phyloP scores from a whole-genome alignment of 2,888 invertebrate species.

The Pimpla rufipes region DNA sequence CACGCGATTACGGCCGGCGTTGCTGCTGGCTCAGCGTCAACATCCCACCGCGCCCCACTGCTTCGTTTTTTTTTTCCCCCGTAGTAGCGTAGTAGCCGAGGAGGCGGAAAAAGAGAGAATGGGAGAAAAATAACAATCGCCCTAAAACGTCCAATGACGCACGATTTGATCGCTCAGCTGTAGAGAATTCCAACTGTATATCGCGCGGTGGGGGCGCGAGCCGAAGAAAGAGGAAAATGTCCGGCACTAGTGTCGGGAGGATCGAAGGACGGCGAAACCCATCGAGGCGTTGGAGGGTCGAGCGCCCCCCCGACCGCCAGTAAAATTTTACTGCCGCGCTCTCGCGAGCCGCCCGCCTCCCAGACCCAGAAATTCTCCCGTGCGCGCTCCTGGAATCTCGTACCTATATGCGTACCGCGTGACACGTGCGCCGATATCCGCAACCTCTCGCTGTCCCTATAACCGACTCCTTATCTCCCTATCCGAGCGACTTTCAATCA shows the following conservation, averaged over 20 bases:
- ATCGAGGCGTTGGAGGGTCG: constrained; percentile 61
- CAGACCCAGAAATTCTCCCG: constrained; percentile 64
- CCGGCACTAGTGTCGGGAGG: constrained; percentile 54
- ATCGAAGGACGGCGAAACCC: constrained; percentile 47
- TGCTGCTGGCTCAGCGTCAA: constrained; percentile 21
- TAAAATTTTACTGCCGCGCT: constrained; percentile 69
- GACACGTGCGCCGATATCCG: constrained; percentile 60
- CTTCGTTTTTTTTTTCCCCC: too few species aligned
- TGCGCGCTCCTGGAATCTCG: constrained; percentile 44
- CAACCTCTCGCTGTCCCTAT: neutral
- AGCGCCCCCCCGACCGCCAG: constrained; percentile 58
- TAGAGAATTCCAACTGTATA: constrained; percentile 57
- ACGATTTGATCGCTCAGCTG: constrained; percentile 41
- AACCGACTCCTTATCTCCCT: constrained; percentile 32
- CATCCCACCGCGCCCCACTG: constrained; percentile 36
- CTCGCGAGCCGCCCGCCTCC: constrained; percentile 56
- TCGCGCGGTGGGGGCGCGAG: constrained; percentile 22
- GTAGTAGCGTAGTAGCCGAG: too few species aligned
- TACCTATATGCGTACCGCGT: constrained; percentile 22
- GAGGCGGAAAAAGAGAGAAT: constrained; percentile 4
- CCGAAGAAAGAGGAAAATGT: constrained; percentile 56
- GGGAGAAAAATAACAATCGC: constrained; percentile 23
- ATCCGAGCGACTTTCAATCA: constrained; percentile 25
- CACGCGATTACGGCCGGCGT: constrained; percentile 44
- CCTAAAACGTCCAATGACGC: constrained; percentile 57